A percentile compares a stretch with the other conserved stretches of the same genome.
Evolutionary conservation across 2,888 invertebrate genomes (phyloP).

Genomic region (Parthenolecanium corni): DNA sequence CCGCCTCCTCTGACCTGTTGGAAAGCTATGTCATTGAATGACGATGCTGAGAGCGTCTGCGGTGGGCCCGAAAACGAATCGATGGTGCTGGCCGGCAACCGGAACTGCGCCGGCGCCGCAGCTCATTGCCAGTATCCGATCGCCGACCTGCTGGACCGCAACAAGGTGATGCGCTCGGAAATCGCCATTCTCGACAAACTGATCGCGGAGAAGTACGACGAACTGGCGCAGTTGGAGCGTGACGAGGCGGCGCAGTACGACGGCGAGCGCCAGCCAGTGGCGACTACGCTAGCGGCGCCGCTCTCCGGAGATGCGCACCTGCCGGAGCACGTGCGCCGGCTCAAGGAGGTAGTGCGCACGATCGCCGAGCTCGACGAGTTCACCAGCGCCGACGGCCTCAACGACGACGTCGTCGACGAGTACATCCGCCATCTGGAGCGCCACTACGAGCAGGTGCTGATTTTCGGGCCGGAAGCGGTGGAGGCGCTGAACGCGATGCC

Average conservation of each 20-base stretch:
- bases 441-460: conserved; percentile 5
- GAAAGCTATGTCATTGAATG: no score
- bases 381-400: not conserved
- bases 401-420: conserved; percentile 12
- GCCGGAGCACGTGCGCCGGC: not conserved
- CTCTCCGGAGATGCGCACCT: not conserved
- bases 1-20: no score
- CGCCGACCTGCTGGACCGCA: conserved; percentile 7
- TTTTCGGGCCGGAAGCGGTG: conserved; percentile 16
- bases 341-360: not conserved
- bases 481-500: not conserved
- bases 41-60: no score
- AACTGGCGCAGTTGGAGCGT: not conserved
- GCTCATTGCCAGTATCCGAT: not conserved
- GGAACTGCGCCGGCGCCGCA: no score
- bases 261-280: not conserved
- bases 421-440: conserved; percentile 15
- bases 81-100: no score
- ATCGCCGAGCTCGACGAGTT: conserved; percentile 12
- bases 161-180: conserved; percentile 15
- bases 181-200: conserved; percentile 2
- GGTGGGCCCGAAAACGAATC: no score
- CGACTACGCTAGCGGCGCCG: not conserved
- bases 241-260: not conserved
- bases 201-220: conserved; percentile 9